A percentile compares a stretch with the other conserved stretches of the same genome.
phyloP scores from a whole-genome alignment of 64 coral and sea anemone genomes.

The Cladopsammia gracilis region DNA sequence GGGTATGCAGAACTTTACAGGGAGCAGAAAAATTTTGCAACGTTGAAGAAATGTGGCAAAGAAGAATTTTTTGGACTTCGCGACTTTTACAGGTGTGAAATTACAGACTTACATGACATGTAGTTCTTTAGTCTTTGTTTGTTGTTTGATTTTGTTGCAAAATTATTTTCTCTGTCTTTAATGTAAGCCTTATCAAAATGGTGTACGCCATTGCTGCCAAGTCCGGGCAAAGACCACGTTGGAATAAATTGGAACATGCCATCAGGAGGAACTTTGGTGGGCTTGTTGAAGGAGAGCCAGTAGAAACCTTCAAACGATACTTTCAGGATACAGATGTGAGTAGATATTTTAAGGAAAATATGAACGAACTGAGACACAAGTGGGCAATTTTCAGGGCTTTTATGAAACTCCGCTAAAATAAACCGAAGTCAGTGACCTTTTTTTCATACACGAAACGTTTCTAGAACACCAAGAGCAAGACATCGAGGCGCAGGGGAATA shows the following conservation, averaged over 20 bases:
- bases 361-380: too few species aligned
- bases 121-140: neutral
- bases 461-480: too few species aligned
- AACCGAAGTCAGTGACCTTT: too few species aligned
- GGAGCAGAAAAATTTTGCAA: slow-evolving; percentile 76
- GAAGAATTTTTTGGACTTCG: slow-evolving; percentile 95
- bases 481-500: too few species aligned
- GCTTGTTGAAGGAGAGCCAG: slow-evolving; percentile 74
- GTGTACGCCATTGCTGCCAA: slow-evolving; percentile 82
- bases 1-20: slow-evolving; percentile 80
- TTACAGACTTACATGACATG: neutral
- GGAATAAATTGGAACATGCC: slow-evolving; percentile 78
- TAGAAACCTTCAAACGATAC: slow-evolving; percentile 57
- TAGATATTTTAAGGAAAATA: neutral
- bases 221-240: slow-evolving; percentile 23
- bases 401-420: too few species aligned
- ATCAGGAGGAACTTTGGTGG: slow-evolving; percentile 95
- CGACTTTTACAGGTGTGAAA: slow-evolving; percentile 92
- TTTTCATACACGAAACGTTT: too few species aligned
- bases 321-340: neutral
- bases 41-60: slow-evolving; percentile 72
- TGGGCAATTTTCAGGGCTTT: too few species aligned
- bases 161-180: neutral
- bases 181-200: slow-evolving; percentile 97
- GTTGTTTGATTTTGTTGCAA: neutral